Evolutionary conservation across 2,113 vertebrate genomes (phyloP), one percentile per base, ranked within the genome.

Genomic region (Thinocorus orbignyianus): DNA sequence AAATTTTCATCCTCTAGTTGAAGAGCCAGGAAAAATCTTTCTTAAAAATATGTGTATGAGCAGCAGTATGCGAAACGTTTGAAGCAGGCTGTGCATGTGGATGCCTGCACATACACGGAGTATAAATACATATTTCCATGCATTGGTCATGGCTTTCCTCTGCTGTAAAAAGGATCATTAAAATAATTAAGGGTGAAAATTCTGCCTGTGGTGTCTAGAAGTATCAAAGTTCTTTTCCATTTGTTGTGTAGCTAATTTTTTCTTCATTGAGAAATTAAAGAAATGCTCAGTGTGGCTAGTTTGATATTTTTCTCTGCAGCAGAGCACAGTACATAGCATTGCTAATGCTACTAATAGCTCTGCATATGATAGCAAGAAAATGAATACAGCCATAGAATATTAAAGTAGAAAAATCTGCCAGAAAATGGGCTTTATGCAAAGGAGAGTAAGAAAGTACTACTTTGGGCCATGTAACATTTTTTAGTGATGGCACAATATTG

Each of bases 1-100:
- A 55, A 83, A 85, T 94, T 80, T 95, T 94, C 61, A 77, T 92
- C 82, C 62, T 92, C 79, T 93, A 94, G 78, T 88, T 60, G 73
- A 95, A 94, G 9, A 93, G 37, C 39, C 65, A 19, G 35, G 57
- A 77, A 60, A 58, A 95, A 76, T 95, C 37, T 88, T 80, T 88
- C 24, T 90, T 33, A 82, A 90, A 92, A 93, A 46, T 51, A 16
- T 95, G 1, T 44, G 2, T 68, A n/a, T 65, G 51, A 92, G 33
- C 14, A 22, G 13, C 44, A 86, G 14, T 46, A 14, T 37, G 74
- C 30, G 49, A 55, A 55, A 69, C 30, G 24, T 79, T 82, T 88
- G 60, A 91, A 87, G 49, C 71, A 66, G 76, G 10, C 11, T 74
- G 17, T 86, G 31, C 2, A 10, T 86, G 42, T 86, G 71, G 31